These are phyloP conservation scores for Harpagoxenus sublaevis DNA, from an alignment of 2,888 invertebrate species.

Conservation along the genomic window DNA sequence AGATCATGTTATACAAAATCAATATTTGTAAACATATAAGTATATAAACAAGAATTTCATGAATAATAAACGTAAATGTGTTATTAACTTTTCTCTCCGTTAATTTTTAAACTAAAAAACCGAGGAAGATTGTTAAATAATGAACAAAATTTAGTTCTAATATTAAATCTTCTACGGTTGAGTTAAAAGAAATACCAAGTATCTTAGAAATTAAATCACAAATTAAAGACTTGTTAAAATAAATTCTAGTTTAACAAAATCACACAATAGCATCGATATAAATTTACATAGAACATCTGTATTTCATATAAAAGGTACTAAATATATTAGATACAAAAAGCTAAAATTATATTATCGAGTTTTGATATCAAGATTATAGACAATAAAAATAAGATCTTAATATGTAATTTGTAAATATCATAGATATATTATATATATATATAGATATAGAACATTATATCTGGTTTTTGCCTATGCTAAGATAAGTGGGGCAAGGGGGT, in stretches of 20 bases:
- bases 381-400: background rate
- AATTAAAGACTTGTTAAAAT: background rate
- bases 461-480: too few relatives aligned
- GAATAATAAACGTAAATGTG: slow-evolving; percentile 17
- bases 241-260: background rate
- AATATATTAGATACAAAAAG: background rate
- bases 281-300: too few relatives aligned
- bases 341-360: background rate
- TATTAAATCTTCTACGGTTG: too few relatives aligned
- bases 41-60: slow-evolving; percentile 1
- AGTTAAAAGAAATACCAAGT: background rate
- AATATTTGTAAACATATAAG: slow-evolving; percentile 17
- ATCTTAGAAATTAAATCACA: background rate
- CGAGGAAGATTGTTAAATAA: background rate
- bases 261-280: background rate
- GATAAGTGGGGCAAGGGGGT: too few relatives aligned
- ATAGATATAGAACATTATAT: too few relatives aligned
- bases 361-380: background rate
- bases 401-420: background rate
- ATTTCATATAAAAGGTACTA: background rate
- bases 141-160: too few relatives aligned
- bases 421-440: background rate
- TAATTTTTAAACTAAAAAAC: slow-evolving; percentile 2
- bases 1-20: background rate
- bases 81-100: background rate